Evolutionary conservation across 2,113 vertebrate species (phyloP).

Genomic region (Brachirus orientalis): DNA sequence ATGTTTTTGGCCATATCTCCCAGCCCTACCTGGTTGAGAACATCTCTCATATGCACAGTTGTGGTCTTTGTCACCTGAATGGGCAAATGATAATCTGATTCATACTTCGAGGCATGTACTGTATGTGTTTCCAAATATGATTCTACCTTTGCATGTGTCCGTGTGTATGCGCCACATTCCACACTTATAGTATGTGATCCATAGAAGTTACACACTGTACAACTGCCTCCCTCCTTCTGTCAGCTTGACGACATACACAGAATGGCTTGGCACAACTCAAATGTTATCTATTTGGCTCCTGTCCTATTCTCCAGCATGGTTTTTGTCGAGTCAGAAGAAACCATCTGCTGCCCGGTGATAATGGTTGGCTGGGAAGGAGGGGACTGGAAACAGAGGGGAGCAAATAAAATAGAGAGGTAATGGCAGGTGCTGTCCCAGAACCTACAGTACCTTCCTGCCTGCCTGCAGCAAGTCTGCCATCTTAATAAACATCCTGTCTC

Average conservation of each 20-base stretch:
- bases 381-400: constrained; percentile 62
- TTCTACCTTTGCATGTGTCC: constrained; percentile 5
- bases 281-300: constrained; percentile 72
- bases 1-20: too few relatives aligned
- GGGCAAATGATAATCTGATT: background rate
- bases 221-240: constrained; percentile 27
- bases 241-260: constrained; percentile 69
- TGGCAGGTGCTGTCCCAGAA: constrained; percentile 65
- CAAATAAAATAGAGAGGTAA: constrained; percentile 74
- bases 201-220: constrained; percentile 13
- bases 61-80: too few relatives aligned
- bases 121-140: too few relatives aligned
- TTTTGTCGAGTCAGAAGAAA: constrained; percentile 83
- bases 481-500: constrained; percentile 68
- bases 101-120: background rate
- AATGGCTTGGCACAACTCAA: constrained; percentile 59
- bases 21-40: too few relatives aligned
- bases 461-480: constrained; percentile 49
- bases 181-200: constrained; percentile 32
- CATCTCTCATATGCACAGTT: too few relatives aligned
- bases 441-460: constrained; percentile 59
- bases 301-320: constrained; percentile 67
- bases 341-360: constrained; percentile 81
- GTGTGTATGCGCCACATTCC: constrained; percentile 15
- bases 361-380: constrained; percentile 78